phyloP scores from a whole-genome alignment of 2,113 vertebrate species.

The Mohoua ochrocephala region DNA sequence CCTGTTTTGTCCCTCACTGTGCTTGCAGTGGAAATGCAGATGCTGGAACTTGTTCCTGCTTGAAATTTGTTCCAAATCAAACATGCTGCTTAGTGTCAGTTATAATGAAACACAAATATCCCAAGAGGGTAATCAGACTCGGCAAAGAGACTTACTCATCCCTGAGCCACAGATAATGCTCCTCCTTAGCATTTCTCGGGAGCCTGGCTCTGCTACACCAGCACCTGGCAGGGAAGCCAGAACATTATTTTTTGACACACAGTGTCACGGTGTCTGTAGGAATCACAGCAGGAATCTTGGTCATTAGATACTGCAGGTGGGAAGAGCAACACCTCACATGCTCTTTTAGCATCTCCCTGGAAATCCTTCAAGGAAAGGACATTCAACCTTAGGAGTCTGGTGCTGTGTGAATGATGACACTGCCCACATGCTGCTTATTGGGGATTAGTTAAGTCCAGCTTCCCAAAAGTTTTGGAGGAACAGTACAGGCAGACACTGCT shows the following conservation, averaged over 20 bases:
- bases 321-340: background rate
- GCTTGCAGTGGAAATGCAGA: constrained; percentile 27
- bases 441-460: background rate
- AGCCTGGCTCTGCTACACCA: background rate
- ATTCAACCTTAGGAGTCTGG: background rate
- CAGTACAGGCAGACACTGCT: background rate
- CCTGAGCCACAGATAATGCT: background rate
- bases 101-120: constrained; percentile 16
- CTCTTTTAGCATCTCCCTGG: background rate
- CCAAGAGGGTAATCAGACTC: background rate
- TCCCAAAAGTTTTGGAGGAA: background rate
- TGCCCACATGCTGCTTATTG: background rate
- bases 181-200: background rate
- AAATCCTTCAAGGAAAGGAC: background rate
- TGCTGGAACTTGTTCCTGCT: constrained; percentile 55
- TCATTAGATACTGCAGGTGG: background rate
- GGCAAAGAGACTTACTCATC: background rate
- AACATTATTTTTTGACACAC: background rate
- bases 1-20: constrained; percentile 48
- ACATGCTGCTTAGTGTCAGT: background rate
- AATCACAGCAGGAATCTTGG: background rate
- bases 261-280: background rate
- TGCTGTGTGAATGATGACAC: background rate
- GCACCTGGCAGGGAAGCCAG: background rate
- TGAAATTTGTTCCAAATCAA: constrained; percentile 55